Conservation (phyloP, 2,797 vertebrate genomes). For the Ptychobarbus kaznakovi region DNA sequence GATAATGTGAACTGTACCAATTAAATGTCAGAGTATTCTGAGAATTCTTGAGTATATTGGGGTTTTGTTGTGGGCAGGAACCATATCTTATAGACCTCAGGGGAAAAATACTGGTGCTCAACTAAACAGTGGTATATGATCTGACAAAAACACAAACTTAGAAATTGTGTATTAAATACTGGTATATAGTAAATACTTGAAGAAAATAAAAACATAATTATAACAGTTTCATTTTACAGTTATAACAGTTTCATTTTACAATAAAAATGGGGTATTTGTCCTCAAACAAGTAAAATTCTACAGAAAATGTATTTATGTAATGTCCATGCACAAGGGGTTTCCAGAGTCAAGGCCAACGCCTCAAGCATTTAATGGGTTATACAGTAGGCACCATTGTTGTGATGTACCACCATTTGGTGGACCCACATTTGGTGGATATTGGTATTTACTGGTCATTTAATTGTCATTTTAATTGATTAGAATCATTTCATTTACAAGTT, state of each 20-base stretch:
- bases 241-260: not conserved
- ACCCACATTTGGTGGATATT: no score
- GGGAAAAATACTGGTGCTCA: slow-evolving; percentile 12
- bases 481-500: no score
- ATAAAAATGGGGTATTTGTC: not conserved
- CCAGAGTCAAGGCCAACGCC: not conserved
- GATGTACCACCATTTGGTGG: no score
- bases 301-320: not conserved
- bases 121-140: not conserved
- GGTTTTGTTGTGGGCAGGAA: slow-evolving; percentile 32
- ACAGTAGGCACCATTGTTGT: not conserved
- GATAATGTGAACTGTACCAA: not conserved
- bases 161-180: not conserved
- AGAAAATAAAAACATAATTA: not conserved
- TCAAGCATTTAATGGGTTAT: not conserved
- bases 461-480: no score
- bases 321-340: not conserved
- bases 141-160: not conserved
- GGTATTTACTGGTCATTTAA: no score
- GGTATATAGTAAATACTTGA: not conserved
- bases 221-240: no score
- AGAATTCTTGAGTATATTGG: slow-evolving; percentile 8
- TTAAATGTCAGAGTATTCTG: slow-evolving; percentile 4
- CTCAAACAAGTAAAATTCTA: not conserved
- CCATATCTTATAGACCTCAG: not conserved